Evolutionary conservation across 2,113 vertebrate species (phyloP).

Genomic region (Eretmodus cyanostictus): DNA sequence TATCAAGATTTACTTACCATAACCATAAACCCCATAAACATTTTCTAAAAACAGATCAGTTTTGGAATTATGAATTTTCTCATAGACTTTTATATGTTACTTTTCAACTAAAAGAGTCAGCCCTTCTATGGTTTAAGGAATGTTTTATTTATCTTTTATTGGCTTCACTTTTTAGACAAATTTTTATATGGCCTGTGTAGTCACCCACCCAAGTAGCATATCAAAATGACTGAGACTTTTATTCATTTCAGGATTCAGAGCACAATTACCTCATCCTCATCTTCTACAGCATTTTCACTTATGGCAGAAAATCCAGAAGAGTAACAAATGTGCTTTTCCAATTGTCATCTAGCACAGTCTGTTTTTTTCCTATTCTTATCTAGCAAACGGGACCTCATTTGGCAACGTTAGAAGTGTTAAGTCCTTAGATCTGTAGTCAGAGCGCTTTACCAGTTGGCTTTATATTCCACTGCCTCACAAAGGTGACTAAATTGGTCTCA

Average conservation of each 20-base stretch:
- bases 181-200: not conserved
- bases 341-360: not conserved
- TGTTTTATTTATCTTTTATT: not conserved
- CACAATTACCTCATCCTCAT: not conserved
- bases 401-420: not conserved
- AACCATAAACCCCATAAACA: not conserved
- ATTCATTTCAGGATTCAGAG: not conserved
- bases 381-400: slow-evolving; percentile 20
- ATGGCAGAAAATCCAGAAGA: not conserved
- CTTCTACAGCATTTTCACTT: not conserved
- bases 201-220: not conserved
- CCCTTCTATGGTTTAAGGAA: not conserved
- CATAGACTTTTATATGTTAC: not conserved
- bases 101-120: not conserved
- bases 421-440: not conserved
- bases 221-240: not conserved
- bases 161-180: not conserved
- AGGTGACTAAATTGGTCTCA: slow-evolving; percentile 25
- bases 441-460: not conserved
- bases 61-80: not conserved
- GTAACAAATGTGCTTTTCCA: not conserved
- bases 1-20: not conserved
- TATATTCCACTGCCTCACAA: slow-evolving; percentile 11
- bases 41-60: not conserved
- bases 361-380: not conserved